Evolutionary conservation across 2,888 invertebrate species (phyloP).

Genomic region (Cryptocephalus primarius): DNA sequence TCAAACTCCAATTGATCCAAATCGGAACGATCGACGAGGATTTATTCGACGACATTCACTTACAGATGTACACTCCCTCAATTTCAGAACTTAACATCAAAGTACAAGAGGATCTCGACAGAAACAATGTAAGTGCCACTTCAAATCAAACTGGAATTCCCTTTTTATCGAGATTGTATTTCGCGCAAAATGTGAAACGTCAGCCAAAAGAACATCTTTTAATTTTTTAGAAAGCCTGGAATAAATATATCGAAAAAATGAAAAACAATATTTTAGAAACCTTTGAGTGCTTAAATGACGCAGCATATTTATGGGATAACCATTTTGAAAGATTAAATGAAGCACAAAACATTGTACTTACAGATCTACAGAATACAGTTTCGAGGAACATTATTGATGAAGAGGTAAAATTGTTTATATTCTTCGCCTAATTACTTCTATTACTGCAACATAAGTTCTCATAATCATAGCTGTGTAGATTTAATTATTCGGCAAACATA

Average conservation of each 20-base stretch:
- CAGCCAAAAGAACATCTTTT: neutral
- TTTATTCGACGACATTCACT: slow-evolving; percentile 10
- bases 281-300: slow-evolving; percentile 17
- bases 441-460: too few relatives aligned
- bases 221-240: slow-evolving; percentile 17
- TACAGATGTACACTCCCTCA: slow-evolving; percentile 18
- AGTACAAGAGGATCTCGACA: slow-evolving; percentile 10
- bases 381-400: slow-evolving; percentile 13
- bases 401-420: slow-evolving; percentile 7
- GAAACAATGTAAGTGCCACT: neutral
- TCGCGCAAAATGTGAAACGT: too few relatives aligned
- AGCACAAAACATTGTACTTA: slow-evolving; percentile 15
- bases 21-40: slow-evolving; percentile 7
- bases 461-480: too few relatives aligned
- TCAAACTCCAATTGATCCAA: slow-evolving; percentile 10
- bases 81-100: slow-evolving; percentile 14
- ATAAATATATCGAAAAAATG: slow-evolving; percentile 14
- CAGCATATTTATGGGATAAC: slow-evolving; percentile 21
- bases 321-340: slow-evolving; percentile 22
- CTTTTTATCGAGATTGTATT: too few relatives aligned
- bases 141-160: too few relatives aligned
- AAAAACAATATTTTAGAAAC: slow-evolving; percentile 15
- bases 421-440: too few relatives aligned
- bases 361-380: slow-evolving; percentile 20
- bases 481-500: too few relatives aligned